Evolutionary conservation across 1,140 invertebrate genomes (phyloP), one percentile per base, ranked within the genome.

Genomic region (Eriocheir sinensis): DNA sequence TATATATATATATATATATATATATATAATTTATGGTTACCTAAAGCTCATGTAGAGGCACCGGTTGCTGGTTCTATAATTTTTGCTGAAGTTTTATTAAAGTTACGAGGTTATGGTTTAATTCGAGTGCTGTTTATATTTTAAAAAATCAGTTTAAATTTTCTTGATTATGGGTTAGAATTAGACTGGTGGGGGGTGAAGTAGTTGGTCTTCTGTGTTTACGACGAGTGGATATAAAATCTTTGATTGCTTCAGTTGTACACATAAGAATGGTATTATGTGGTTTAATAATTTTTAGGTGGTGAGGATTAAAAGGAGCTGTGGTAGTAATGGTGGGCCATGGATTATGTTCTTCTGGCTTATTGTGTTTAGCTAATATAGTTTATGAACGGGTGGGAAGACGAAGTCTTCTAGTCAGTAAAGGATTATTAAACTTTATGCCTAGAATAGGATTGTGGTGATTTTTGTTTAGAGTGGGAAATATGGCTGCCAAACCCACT

Each of bases 41-140:
- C 98, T 89, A 98, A 98, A 93, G 98, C 98, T 97, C 98, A 98
- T 97, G 98, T 98, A 34, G 98, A 98, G 96, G 97, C 98, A 96
- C 97, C 98, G n/a, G 96, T 98, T 96, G 97, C 97, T 88, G 97
- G 97, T 6, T 98, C 98, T 60, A 98, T 98, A 97, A 97, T 98
- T 97, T 97, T 98, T 96, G 98, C 98, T 80, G 98, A 97, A 0
- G 96, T 98, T 38, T 92, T 83, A 83, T 83, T 92, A 83, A 92
- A 92, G 36, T 38, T 92, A 92, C 12, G 79, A 21, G 72, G 91
- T 0, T 81, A 83, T 41, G 91, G 38, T 6, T 92, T 48, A n/a
- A n/a, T 92, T 41, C 32, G 38, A 53, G 2, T 40, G 34, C 9
- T 21, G 8, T 36, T 34, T 15, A 3, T 41, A 8, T 92, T 92